Percentiles rank a stretch among this genome's conserved stretches.
Evolutionary conservation across 2,113 vertebrate species (phyloP).

Genomic region (Empidonax traillii): DNA sequence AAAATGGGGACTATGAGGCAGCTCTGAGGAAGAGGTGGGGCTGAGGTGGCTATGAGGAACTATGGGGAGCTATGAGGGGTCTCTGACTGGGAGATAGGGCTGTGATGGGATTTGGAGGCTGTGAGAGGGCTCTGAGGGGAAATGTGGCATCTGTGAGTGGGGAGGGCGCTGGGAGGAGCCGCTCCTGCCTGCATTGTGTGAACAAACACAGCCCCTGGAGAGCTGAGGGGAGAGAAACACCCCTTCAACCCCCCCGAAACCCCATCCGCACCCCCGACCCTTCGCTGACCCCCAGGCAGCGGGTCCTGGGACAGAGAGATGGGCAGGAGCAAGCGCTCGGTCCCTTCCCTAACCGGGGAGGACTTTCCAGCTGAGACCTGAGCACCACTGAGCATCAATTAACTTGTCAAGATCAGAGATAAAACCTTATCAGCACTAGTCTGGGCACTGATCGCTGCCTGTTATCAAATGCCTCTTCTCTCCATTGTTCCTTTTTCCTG

Average conservation of each 20-base stretch:
- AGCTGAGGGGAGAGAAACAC: neutral
- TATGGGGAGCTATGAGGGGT: too few species aligned
- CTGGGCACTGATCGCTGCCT: neutral
- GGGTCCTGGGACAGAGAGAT: accelerated
- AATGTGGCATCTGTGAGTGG: too few species aligned
- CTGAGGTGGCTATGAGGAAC: too few species aligned
- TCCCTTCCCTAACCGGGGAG: accelerated
- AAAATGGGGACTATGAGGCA: too few species aligned
- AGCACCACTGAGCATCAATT: neutral
- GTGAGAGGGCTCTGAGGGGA: too few species aligned
- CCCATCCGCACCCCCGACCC: neutral
- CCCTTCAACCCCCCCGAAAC: neutral
- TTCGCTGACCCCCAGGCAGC: neutral
- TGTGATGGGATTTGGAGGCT: too few species aligned
- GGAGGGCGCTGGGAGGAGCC: too few species aligned
- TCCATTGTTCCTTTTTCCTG: neutral
- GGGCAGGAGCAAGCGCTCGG: accelerated
- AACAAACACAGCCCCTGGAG: neutral
- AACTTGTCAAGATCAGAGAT: slow-evolving; percentile 10
- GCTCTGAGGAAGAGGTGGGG: too few species aligned
- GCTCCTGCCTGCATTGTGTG: too few species aligned
- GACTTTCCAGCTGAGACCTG: neutral
- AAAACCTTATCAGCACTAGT: neutral
- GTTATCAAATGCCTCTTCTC: neutral
- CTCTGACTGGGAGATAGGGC: too few species aligned